phyloP scores from a whole-genome alignment of 1,140 invertebrate species.

The Zophobas morio region DNA sequence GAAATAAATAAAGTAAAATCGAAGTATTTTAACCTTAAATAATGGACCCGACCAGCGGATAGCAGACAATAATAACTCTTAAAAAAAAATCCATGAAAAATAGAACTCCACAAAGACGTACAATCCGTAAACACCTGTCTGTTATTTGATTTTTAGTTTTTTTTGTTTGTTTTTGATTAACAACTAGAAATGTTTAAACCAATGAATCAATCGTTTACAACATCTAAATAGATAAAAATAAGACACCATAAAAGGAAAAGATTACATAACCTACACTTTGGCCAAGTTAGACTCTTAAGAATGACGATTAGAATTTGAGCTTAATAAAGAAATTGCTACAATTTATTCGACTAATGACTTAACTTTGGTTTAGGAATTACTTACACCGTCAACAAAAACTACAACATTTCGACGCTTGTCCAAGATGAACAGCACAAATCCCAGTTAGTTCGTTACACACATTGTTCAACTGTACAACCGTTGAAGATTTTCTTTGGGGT shows the following conservation, averaged over 20 bases:
- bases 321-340: constrained; percentile 44
- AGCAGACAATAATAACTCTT: constrained; percentile 16
- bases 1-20: constrained; percentile 25
- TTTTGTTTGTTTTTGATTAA: constrained; percentile 36
- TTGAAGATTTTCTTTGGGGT: constrained; percentile 55
- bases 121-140: constrained; percentile 39
- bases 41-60: constrained; percentile 44
- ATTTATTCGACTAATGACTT: constrained; percentile 45
- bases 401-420: constrained; percentile 73
- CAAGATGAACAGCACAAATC: constrained; percentile 73
- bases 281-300: constrained; percentile 43
- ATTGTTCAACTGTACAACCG: constrained; percentile 66
- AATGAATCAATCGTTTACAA: constrained; percentile 16
- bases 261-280: constrained; percentile 51
- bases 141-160: constrained; percentile 27
- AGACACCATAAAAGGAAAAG: constrained; percentile 28
- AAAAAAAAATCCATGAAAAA: constrained; percentile 38
- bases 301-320: constrained; percentile 41
- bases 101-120: constrained; percentile 40
- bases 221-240: constrained; percentile 43
- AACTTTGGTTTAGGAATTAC: constrained; percentile 54
- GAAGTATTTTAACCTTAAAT: constrained; percentile 20
- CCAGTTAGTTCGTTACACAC: constrained; percentile 68
- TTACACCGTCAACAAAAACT: constrained; percentile 70
- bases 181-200: constrained; percentile 38